A percentile compares a stretch with the other conserved stretches of the same genome.
phyloP scores from a whole-genome alignment of 2,888 invertebrate genomes.

The Villa cingulata region DNA sequence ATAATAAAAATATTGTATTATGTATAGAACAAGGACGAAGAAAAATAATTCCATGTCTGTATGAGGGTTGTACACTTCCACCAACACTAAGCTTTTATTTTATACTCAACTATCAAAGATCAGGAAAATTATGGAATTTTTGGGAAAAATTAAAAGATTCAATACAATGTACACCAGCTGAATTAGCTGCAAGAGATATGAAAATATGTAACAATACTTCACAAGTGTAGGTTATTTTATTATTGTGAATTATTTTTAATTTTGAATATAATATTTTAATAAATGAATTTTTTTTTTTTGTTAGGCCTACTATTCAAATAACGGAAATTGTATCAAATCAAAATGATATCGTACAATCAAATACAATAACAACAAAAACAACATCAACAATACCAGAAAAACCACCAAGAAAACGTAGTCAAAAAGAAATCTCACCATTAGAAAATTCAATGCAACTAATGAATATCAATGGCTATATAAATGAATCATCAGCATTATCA shows the following conservation, averaged over 20 bases:
- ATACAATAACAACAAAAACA: too few species aligned
- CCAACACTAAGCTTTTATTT: constrained; percentile 50
- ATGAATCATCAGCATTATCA: too few species aligned
- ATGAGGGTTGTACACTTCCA: constrained; percentile 50
- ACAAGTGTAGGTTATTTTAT: neutral
- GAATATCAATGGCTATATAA: too few species aligned
- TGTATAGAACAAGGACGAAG: constrained; percentile 41
- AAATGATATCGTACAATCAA: neutral
- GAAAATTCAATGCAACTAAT: neutral
- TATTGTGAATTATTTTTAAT: neutral
- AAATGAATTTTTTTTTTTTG: neutral
- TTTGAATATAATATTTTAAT: neutral
- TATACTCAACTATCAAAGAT: constrained; percentile 45
- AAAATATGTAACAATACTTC: neutral
- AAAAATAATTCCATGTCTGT: constrained; percentile 60
- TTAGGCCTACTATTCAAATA: neutral
- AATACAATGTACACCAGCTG: constrained; percentile 26
- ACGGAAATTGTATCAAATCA: neutral
- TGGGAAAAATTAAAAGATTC: constrained; percentile 54
- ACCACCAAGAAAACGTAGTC: constrained; percentile 3
- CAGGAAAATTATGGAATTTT: constrained; percentile 47
- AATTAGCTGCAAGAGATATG: constrained; percentile 2
- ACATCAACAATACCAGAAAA: neutral
- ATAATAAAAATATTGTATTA: neutral
- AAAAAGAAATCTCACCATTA: neutral